Conservation (phyloP, 2,113 vertebrate species). For the Ophthalmolycus amberensis region DNA sequence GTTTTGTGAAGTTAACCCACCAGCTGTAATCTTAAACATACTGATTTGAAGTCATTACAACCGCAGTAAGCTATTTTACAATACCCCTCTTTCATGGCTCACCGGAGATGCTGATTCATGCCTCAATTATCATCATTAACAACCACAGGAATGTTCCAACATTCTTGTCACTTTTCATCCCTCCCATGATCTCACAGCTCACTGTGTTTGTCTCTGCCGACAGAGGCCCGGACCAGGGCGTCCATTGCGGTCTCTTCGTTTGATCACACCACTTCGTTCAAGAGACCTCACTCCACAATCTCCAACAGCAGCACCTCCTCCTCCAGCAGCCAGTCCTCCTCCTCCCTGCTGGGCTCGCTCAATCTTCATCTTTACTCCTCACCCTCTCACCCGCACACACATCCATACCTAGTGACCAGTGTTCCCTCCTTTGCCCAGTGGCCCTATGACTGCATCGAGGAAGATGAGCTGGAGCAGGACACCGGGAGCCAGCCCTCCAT, state of each 20-base stretch:
- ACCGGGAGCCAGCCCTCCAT: constrained; percentile 78
- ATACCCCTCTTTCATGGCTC: not conserved
- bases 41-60: constrained; percentile 1
- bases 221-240: constrained; percentile 80
- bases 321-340: constrained; percentile 87
- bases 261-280: constrained; percentile 81
- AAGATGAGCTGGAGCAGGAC: constrained; percentile 87
- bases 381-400: constrained; percentile 66
- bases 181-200: not conserved
- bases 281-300: constrained; percentile 88
- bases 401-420: constrained; percentile 54
- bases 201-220: constrained; percentile 1
- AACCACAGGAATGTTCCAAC: not conserved
- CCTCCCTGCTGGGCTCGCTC: constrained; percentile 84
- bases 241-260: constrained; percentile 80
- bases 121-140: not conserved
- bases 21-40: constrained; percentile 1
- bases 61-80: constrained; percentile 3
- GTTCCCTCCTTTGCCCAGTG: constrained; percentile 80
- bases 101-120: not conserved
- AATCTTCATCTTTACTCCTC: constrained; percentile 82
- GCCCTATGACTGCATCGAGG: constrained; percentile 85
- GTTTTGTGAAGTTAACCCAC: constrained; percentile 12
- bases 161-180: not conserved
- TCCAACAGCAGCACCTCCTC: constrained; percentile 90